phyloP scores from a whole-genome alignment of 2,797 vertebrate genomes.

The Mionectes olivaceus region DNA sequence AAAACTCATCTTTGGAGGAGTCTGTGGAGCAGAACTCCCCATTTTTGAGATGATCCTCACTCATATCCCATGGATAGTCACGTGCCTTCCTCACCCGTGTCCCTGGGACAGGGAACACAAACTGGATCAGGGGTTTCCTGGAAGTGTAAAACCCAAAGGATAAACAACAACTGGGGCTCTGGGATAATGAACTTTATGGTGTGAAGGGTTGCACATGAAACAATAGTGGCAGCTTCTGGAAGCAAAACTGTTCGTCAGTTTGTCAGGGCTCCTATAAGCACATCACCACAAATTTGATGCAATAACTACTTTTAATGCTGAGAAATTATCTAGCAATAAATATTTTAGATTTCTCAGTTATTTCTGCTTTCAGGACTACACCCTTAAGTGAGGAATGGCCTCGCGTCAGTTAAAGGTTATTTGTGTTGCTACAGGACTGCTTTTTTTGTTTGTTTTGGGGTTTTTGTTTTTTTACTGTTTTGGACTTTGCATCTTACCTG shows the following conservation, averaged over 20 bases:
- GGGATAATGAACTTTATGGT: neutral
- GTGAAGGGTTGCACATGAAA: neutral
- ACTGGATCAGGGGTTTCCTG: neutral
- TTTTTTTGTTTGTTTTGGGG: rapidly evolving
- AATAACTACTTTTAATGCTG: neutral
- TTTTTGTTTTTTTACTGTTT: neutral
- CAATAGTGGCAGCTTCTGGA: neutral
- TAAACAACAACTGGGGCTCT: neutral
- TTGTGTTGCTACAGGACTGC: neutral
- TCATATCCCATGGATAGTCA: neutral
- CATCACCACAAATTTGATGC: neutral
- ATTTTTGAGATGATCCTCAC: neutral
- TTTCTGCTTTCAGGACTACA: neutral
- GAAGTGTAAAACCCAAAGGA: neutral
- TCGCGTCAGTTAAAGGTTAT: neutral
- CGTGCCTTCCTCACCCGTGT: neutral
- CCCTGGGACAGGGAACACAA: neutral
- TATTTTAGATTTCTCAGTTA: neutral
- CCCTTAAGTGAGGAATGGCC: neutral
- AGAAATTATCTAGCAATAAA: neutral
- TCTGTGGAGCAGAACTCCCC: neutral
- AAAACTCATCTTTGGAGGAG: neutral
- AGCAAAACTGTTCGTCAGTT: neutral
- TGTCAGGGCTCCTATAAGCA: neutral
- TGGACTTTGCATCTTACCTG: neutral